A percentile compares a stretch with the other conserved stretches of the same genome.
Evolutionary conservation across 1,140 invertebrate species (phyloP).

Genomic region (Calycopis cecrops): DNA sequence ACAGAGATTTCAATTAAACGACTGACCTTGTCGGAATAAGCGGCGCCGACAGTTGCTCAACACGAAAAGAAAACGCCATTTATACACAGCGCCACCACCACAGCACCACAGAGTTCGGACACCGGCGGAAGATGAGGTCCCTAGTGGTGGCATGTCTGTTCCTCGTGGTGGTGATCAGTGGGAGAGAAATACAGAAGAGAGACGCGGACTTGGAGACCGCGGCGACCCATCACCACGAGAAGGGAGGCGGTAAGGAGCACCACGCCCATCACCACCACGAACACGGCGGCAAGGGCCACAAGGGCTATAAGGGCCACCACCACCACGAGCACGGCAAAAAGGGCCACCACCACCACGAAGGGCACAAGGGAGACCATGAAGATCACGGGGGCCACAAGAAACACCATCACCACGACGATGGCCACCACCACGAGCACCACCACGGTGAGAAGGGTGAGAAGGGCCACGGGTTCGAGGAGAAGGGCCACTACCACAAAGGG

Average conservation of each 20-base stretch:
- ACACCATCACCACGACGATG: constrained; percentile 82
- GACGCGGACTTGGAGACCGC: constrained; percentile 50
- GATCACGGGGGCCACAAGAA: constrained; percentile 85
- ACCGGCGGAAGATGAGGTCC: constrained; percentile 44
- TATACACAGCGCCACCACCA: constrained; percentile 32
- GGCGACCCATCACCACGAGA: constrained; percentile 50
- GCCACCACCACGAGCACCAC: constrained; percentile 83
- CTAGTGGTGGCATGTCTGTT: constrained; percentile 39
- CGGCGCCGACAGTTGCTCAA: constrained; percentile 50
- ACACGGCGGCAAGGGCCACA: constrained; percentile 70
- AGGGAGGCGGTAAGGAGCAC: constrained; percentile 69
- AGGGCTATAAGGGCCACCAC: constrained; percentile 78
- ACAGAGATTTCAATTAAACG: constrained; percentile 23
- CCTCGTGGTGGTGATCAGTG: constrained; percentile 34
- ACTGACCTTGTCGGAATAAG: constrained; percentile 47
- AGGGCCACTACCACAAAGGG: constrained; percentile 82
- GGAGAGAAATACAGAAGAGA: constrained; percentile 44
- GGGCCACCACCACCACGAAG: constrained; percentile 82
- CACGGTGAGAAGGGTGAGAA: constrained; percentile 81
- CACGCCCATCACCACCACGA: constrained; percentile 65
- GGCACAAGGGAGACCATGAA: constrained; percentile 80
- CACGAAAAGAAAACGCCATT: constrained; percentile 36
- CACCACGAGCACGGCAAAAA: constrained; percentile 81
- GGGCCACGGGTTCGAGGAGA: constrained; percentile 76
- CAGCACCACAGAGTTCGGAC: background rate